Base-by-base conservation (phyloP, 2,797 vertebrate genomes). In the Paedocypris micromegethes region DNA sequence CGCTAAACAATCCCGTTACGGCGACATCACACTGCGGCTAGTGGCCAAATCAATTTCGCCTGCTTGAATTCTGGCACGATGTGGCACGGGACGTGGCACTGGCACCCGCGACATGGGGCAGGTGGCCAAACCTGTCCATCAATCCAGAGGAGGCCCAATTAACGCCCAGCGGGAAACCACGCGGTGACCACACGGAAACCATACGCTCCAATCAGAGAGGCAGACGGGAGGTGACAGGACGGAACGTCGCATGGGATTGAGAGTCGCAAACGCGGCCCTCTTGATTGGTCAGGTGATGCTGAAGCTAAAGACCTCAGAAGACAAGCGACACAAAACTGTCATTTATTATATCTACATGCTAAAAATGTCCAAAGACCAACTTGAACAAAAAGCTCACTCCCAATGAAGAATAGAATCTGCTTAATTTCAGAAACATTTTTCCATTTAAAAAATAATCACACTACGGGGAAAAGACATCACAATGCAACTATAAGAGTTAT, bases 121-220 rank as follows among this genome's bases (percentile, higher is more conserved):
- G 89, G 88, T 90, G 90, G 88, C 90, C 90, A 91, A 86, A 86
- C 81, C 86, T 86, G 88, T 88, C 90, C 84, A 78, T 91, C 90
- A 91, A 81, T 84, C 80, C 86, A 79, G 81, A 81, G 83, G 87
- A 87, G 83, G 88, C 87, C 71, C 88, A 91, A 90, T 90, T 90
- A 91, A 84, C 81, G 80, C 89, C 79, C 90, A 88, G 90, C 86
- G 79, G 90, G 88, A 80, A 86, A 86, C 86, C 82, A 86, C 88
- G 88, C 84, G 86, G 85, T 85, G 87, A 89, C 88, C 87, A 83
- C 86, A 89, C 83, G 85, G 87, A 85, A 86, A 88, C 88, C 88
- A 84, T 86, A 88, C 84, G 87, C 87, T 86, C 90, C 88, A 89
- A 91, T 90, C 87, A 90, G 84, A 83, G 80, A 80, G 58, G 84